Conservation (phyloP, 2,113 vertebrate species). For the Garra rufa region DNA sequence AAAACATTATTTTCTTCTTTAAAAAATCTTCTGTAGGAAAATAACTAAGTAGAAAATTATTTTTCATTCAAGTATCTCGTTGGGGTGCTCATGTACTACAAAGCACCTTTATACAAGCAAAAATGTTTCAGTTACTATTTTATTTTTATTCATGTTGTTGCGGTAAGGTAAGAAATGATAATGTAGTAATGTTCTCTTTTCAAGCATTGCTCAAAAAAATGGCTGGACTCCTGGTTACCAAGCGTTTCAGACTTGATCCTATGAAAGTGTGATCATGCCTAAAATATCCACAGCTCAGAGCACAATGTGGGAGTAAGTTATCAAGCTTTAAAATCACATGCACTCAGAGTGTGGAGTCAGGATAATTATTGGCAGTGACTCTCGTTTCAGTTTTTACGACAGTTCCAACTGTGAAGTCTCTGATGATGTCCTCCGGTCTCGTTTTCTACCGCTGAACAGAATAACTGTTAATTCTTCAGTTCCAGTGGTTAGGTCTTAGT, state of each 20-base stretch:
- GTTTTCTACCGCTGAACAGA: slow-evolving; percentile 14
- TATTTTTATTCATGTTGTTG: neutral
- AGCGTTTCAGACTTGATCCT: neutral
- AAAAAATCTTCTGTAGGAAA: neutral
- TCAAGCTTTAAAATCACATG: slow-evolving; percentile 37
- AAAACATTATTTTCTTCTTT: slow-evolving; percentile 20
- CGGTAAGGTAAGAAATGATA: neutral
- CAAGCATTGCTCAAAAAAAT: neutral
- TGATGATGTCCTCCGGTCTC: slow-evolving; percentile 17
- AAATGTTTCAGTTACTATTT: neutral
- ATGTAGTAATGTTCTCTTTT: slow-evolving; percentile 5
- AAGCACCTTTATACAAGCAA: neutral
- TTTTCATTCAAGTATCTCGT: neutral
- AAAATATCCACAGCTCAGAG: slow-evolving; percentile 27
- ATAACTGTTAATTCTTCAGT: slow-evolving; percentile 17
- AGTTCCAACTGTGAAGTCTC: slow-evolving; percentile 36
- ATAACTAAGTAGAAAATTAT: neutral
- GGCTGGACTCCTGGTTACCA: slow-evolving; percentile 1
- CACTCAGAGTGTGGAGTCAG: slow-evolving; percentile 19
- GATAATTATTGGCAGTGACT: slow-evolving; percentile 29
- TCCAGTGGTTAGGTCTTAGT: slow-evolving; percentile 28
- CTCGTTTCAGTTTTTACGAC: slow-evolving; percentile 29
- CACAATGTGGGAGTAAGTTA: slow-evolving; percentile 36
- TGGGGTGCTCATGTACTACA: neutral
- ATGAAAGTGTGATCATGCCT: neutral